phyloP scores from a whole-genome alignment of 2,797 vertebrate species.

The Cottoperca gobio region DNA sequence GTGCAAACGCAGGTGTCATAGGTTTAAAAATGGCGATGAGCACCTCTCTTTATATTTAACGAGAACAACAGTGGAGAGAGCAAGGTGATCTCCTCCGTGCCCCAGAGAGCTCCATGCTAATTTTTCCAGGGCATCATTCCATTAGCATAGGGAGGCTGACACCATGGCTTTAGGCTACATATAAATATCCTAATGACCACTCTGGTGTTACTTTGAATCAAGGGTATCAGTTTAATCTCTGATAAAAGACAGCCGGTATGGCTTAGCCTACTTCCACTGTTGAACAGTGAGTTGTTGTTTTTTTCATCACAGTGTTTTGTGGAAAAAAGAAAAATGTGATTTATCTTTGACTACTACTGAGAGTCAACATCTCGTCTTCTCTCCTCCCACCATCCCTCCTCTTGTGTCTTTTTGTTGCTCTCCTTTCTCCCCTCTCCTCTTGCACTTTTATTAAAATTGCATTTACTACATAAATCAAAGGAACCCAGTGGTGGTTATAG shows the following conservation, averaged over 20 bases:
- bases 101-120: conserved; percentile 93
- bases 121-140: conserved; percentile 91
- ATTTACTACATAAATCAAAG: conserved; percentile 79
- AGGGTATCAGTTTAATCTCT: conserved; percentile 77
- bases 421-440: conserved; percentile 29
- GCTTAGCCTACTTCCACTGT: conserved; percentile 87
- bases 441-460: conserved; percentile 77
- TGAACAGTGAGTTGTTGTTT: conserved; percentile 34
- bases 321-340: conserved; percentile 67
- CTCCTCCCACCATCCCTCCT: conserved; percentile 40
- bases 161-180: conserved; percentile 89
- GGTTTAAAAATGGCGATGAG: conserved; percentile 55
- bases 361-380: conserved; percentile 60
- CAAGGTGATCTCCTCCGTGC: conserved; percentile 92
- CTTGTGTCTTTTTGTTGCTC: conserved; percentile 31
- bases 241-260: conserved; percentile 83
- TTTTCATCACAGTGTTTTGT: conserved; percentile 36
- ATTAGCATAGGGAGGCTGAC: conserved; percentile 95
- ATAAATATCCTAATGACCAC: conserved; percentile 92
- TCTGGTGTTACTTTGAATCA: conserved; percentile 82
- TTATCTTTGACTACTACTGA: conserved; percentile 73
- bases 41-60: conserved; percentile 67
- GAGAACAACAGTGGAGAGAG: conserved; percentile 78
- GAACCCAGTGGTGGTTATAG: conserved; percentile 87
- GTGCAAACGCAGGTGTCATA: conserved; percentile 29